phyloP scores from a whole-genome alignment of 2,113 vertebrate species.

The Narcine bancroftii region DNA sequence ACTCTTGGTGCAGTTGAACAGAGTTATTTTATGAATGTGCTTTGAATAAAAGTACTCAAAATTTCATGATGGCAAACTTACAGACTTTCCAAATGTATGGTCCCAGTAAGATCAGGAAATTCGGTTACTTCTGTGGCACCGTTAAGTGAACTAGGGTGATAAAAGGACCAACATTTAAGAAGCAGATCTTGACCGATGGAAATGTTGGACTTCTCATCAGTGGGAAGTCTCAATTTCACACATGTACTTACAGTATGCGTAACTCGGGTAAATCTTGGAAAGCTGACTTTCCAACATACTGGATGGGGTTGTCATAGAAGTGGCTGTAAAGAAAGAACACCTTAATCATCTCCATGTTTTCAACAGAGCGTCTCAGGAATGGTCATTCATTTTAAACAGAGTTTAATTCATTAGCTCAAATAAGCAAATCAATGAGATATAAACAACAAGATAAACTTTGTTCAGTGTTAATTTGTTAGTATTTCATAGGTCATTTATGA shows the following conservation, averaged over 20 bases:
- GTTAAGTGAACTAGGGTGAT: conserved; percentile 72
- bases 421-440: neutral
- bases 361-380: neutral
- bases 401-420: neutral
- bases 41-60: neutral
- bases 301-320: conserved; percentile 89
- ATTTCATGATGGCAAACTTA: conserved; percentile 54
- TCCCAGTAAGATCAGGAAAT: conserved; percentile 85
- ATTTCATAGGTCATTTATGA: neutral
- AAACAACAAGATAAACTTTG: neutral
- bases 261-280: conserved; percentile 86
- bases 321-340: conserved; percentile 60
- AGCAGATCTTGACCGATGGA: neutral
- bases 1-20: neutral
- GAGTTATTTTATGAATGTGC: neutral
- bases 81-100: conserved; percentile 80
- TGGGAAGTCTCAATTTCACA: neutral
- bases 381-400: neutral
- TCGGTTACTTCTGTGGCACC: conserved; percentile 81
- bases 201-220: neutral
- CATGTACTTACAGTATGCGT: conserved; percentile 60
- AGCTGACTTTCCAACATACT: conserved; percentile 75
- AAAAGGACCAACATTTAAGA: conserved; percentile 5
- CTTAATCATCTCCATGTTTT: neutral
- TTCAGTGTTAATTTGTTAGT: neutral